Base-by-base conservation (phyloP, 2,888 invertebrate species). In the Malthinus seriepunctatus region DNA sequence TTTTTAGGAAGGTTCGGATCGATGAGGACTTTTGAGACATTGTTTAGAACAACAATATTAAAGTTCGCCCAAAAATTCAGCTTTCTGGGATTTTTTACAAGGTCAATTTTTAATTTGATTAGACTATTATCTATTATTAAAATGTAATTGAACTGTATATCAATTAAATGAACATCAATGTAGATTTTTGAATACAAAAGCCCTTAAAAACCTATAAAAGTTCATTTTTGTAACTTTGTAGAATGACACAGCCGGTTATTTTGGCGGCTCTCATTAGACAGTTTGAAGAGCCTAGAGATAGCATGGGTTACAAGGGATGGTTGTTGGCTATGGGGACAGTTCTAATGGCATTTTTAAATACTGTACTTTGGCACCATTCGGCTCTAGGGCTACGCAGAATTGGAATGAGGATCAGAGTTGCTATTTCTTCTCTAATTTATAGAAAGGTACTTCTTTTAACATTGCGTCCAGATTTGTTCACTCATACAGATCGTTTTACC, bases 381-480 rank as follows among this genome's bases (percentile, higher is more conserved):
- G 77, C 75, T 53, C 73, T 87, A 63, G 80, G 81, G 32, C 82
- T 83, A 69, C 79, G 82, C 66, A 83, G 87, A 64, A 82, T 91
- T 44, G 93, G 93, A 47, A 90, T 91, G 90, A 80, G 88, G 72
- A 81, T 91, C 52, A 79, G 93, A 67, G 83, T 93, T 51, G 91
- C 92, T 0, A 84, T 88, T 68, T 91, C 91, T 71, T 89, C 91
- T 0, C 76, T 94, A n/a, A 76, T 94, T 62, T 93, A 91, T 73
- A 84, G 91, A 81, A 94, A 94, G 84, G 92, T 91, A 50, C 62
- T n/a, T n/a, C n/a, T n/a, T n/a, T n/a, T n/a, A n/a, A n/a, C n/a
- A n/a, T n/a, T n/a, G n/a, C n/a, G n/a, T n/a, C n/a, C n/a, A n/a
- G n/a, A n/a, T n/a, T n/a, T n/a, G n/a, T n/a, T n/a, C n/a, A n/a